Percentiles rank a stretch among this genome's conserved stretches.
Evolutionary conservation across 1,140 invertebrate species (phyloP).

Genomic region (Dendroctonus ponderosae): DNA sequence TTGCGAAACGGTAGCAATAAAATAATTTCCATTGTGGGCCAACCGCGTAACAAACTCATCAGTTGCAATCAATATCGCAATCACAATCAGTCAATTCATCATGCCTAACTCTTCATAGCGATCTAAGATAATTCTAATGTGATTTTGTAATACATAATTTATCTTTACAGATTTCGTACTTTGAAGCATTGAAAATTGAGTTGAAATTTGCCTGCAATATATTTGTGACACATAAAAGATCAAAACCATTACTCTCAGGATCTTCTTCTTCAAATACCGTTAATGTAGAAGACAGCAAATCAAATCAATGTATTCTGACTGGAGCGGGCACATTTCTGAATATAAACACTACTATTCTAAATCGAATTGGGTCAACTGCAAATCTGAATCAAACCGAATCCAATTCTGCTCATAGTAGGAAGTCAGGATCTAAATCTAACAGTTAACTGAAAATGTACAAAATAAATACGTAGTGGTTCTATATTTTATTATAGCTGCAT

Average conservation of each 20-base stretch:
- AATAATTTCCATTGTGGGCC: too few species aligned
- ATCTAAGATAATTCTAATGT: neutral
- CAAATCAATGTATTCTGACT: conserved; percentile 35
- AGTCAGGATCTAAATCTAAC: conserved; percentile 3
- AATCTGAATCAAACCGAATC: neutral
- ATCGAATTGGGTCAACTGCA: conserved; percentile 14
- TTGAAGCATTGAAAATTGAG: conserved; percentile 63
- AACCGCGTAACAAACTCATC: too few species aligned
- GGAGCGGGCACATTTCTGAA: conserved; percentile 36
- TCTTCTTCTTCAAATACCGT: conserved; percentile 24
- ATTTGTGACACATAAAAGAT: conserved; percentile 63
- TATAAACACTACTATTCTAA: conserved; percentile 21
- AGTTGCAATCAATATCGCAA: too few species aligned
- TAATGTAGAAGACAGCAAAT: conserved; percentile 26
- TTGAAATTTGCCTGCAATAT: conserved; percentile 64
- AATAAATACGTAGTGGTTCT: too few species aligned
- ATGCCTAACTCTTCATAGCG: neutral
- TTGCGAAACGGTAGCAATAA: neutral
- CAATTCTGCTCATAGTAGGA: neutral
- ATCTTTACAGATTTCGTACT: conserved; percentile 59
- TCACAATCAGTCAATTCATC: too few species aligned
- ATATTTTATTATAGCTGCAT: too few species aligned
- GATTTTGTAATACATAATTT: neutral
- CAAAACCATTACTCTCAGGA: conserved; percentile 45
- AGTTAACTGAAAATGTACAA: neutral